These are phyloP conservation scores for Actinostola sp. DNA, from an alignment of 92 coral and sea anemone genomes.

Conservation along the genomic window DNA sequence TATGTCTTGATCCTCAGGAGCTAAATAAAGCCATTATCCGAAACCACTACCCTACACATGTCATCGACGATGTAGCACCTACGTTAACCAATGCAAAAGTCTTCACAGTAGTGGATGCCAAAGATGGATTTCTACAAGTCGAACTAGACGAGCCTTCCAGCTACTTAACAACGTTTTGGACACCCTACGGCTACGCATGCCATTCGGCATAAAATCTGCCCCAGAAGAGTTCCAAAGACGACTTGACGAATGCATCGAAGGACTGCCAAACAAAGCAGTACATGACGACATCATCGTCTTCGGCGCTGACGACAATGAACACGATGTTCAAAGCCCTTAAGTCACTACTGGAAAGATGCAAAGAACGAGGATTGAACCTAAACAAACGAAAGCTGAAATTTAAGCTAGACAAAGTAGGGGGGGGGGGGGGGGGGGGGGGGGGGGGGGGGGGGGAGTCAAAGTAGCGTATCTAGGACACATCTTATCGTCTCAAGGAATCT, in stretches of 20 bases:
- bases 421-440: neutral
- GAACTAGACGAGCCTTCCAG: constrained; percentile 44
- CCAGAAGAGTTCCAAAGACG: constrained; percentile 65
- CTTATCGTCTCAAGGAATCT: constrained; percentile 44
- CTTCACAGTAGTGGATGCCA: constrained; percentile 27
- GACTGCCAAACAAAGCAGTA: constrained; percentile 34
- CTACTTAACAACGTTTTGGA: constrained; percentile 50
- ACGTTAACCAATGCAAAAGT: constrained; percentile 41
- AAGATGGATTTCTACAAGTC: constrained; percentile 63
- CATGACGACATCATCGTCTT: constrained; percentile 35
- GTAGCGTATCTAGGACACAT: constrained; percentile 42
- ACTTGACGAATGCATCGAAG: constrained; percentile 54
- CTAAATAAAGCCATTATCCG: constrained; percentile 34
- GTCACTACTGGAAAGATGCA: constrained; percentile 51
- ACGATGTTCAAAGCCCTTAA: constrained; percentile 29
- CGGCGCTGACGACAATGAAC: constrained; percentile 15
- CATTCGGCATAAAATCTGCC: constrained; percentile 40
- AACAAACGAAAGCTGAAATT: constrained; percentile 32
- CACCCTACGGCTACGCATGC: constrained; percentile 49
- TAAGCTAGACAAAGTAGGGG: constrained; percentile 31
- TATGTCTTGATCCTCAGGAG: constrained; percentile 40
- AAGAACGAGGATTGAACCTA: constrained; percentile 47
- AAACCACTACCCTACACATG: constrained; percentile 39
- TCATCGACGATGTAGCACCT: constrained; percentile 39
- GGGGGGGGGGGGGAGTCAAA: constrained; percentile 12